Conservation (phyloP, 2,888 invertebrate genomes). For the Tiliacea citrago region DNA sequence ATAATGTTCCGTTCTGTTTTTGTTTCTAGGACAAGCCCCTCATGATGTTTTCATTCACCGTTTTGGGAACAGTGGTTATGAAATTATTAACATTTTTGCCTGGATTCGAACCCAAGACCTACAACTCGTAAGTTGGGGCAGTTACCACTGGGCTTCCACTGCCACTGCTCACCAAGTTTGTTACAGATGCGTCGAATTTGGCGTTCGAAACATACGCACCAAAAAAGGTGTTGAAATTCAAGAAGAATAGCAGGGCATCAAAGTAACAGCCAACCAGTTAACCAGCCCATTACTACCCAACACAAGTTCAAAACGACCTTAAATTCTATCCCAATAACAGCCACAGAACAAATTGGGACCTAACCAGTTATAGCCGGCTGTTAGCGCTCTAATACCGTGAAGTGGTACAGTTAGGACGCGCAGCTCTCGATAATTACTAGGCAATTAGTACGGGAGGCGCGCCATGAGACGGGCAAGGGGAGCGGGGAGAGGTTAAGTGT, state of each 20-base stretch:
- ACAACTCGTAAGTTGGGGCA: background rate
- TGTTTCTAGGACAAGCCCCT: background rate
- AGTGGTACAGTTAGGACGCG: conserved; percentile 50
- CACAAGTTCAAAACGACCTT: conserved; percentile 11
- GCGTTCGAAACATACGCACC: background rate
- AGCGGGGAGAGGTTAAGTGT: conserved; percentile 25
- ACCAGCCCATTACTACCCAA: background rate
- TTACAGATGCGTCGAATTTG: background rate
- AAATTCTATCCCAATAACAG: conserved; percentile 24
- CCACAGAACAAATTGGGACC: conserved; percentile 27
- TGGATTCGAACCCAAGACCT: too few relatives aligned
- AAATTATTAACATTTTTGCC: background rate
- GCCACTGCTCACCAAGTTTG: background rate
- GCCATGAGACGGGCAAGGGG: conserved; percentile 28
- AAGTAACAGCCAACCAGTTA: conserved; percentile 1
- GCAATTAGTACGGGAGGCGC: conserved; percentile 55
- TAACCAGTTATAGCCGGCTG: conserved; percentile 38
- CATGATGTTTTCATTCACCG: background rate
- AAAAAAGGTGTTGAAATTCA: background rate
- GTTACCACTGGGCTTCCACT: background rate
- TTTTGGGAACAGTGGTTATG: background rate
- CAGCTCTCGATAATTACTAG: conserved; percentile 59
- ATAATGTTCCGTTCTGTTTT: background rate
- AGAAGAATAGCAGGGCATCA: background rate
- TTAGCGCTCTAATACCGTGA: conserved; percentile 43